phyloP scores from a whole-genome alignment of 1,140 invertebrate species.

The Himalopsyche phryganea region DNA sequence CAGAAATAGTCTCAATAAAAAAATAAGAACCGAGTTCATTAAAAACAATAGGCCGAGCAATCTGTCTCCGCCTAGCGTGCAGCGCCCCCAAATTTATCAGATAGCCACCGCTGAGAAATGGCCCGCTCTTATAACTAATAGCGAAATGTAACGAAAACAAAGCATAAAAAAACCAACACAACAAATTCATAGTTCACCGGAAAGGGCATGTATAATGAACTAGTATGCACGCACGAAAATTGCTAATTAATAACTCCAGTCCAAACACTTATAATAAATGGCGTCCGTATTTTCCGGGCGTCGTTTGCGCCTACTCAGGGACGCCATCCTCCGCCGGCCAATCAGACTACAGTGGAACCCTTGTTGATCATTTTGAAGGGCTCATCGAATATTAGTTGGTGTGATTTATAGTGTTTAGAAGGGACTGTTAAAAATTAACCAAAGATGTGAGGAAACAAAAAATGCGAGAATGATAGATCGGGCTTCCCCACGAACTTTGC shows the following conservation, averaged over 20 bases:
- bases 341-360: no score
- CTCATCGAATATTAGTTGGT: no score
- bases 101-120: conserved; percentile 20
- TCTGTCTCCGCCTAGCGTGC: conserved; percentile 18
- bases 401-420: no score
- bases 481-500: no score
- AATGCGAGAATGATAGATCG: no score
- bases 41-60: conserved; percentile 32
- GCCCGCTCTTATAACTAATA: conserved; percentile 20
- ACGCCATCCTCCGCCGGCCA: no score
- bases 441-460: no score
- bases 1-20: conserved; percentile 9
- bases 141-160: conserved; percentile 3
- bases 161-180: conserved; percentile 31
- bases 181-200: conserved; percentile 34
- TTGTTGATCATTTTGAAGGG: no score
- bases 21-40: conserved; percentile 31
- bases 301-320: background rate
- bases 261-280: conserved; percentile 35
- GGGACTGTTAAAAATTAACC: no score
- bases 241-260: conserved; percentile 36
- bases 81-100: background rate
- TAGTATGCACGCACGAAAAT: conserved; percentile 34
- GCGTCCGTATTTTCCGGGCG: conserved; percentile 12
- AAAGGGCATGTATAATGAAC: conserved; percentile 33